Evolutionary conservation across 2,888 invertebrate species (phyloP), one percentile per base, ranked within the genome.

Genomic region (Dasysyrphus albostriatus): DNA sequence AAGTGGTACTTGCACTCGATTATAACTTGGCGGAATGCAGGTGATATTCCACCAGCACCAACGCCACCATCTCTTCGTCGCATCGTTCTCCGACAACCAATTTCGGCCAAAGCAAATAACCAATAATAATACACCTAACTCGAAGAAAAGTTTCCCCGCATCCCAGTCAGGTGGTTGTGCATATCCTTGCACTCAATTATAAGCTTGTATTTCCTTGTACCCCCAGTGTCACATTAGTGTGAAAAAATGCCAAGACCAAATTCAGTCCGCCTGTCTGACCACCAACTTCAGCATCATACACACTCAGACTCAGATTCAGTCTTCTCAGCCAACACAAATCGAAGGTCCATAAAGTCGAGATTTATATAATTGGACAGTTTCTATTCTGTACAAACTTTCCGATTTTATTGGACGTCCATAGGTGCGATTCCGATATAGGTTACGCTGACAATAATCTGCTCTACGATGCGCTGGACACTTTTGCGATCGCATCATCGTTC

Each of bases 301-400:
- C 32, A 51, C 9, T n/a, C 44, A 47, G 49, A 47, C 49, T n/a
- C 63, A 29, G 8, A n/a, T n/a, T n/a, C n/a, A n/a, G n/a, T n/a
- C n/a, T n/a, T 5, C 16, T 12, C 39, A 44, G 10, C 32, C 67
- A 49, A 51, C 67, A 14, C 49, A 49, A 37, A 24, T 65, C 47
- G 81, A 65, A 51, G 24, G 51, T 44, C 70, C 78, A 82, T 87
- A 82, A 87, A 87, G 54, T 32, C 44, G 19, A 87, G 87, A 87
- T 87, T 87, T 87, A 87, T 87, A 83, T 87, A 83, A 87, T 87
- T 87, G 87, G 87, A 87, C 87, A 72, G 83, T 87, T 87, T 87
- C 87, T 87, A 87, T 87, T 87, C 87, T 56, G 87, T 87, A 79
- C 83, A 87, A 87, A 87, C 65, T 72, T 72, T 83, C 65, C 70